Conservation (phyloP, 2,888 invertebrate genomes). For the Rapana venosa region DNA sequence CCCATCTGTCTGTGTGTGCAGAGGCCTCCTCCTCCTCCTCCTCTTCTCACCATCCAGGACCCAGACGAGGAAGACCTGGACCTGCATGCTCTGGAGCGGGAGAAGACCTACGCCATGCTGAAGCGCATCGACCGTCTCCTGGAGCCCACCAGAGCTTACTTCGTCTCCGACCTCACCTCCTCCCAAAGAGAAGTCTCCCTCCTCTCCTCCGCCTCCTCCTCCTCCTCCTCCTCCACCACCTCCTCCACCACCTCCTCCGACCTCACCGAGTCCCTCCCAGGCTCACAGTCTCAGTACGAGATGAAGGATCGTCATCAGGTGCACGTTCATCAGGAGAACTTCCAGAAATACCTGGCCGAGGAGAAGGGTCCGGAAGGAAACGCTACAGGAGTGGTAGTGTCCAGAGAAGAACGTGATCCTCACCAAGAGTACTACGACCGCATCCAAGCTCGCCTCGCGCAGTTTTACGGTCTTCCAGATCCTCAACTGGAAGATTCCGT, state of each 20-base stretch:
- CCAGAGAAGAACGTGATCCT: neutral
- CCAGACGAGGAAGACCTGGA: conserved; percentile 21
- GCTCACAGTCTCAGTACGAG: neutral
- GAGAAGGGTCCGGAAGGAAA: neutral
- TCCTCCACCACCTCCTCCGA: neutral
- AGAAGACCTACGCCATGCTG: conserved; percentile 47
- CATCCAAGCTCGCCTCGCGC: neutral
- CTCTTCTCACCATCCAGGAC: neutral
- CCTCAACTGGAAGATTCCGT: neutral
- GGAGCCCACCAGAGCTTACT: conserved; percentile 41
- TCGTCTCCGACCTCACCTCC: conserved; percentile 43
- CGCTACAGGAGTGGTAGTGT: neutral
- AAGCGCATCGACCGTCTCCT: conserved; percentile 48
- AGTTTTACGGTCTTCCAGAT: neutral
- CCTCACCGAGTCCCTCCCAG: neutral
- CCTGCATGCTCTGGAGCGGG: conserved; percentile 34
- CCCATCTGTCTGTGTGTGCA: neutral
- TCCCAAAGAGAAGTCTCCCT: conserved; percentile 34
- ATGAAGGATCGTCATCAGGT: neutral
- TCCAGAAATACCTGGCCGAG: neutral
- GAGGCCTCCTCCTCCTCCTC: neutral
- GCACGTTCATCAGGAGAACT: conserved; percentile 7
- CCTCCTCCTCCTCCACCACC: neutral
- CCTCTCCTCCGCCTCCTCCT: neutral
- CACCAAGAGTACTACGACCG: conserved; percentile 14